Percentiles rank a stretch among this genome's conserved stretches.
Evolutionary conservation across 1,140 invertebrate genomes (phyloP).

Genomic region (Ylistrum balloti): DNA sequence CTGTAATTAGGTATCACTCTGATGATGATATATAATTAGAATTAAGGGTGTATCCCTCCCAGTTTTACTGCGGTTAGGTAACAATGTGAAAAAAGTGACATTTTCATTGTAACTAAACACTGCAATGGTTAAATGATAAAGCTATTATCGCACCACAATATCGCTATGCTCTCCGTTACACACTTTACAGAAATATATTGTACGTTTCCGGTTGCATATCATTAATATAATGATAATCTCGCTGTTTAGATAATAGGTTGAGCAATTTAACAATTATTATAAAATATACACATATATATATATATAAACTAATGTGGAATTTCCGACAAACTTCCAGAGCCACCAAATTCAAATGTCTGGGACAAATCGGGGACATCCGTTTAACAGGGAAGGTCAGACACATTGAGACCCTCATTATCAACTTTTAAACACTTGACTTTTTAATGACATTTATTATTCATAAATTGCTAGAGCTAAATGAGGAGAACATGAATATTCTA

Average conservation of each 20-base stretch:
- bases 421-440: slow-evolving; percentile 40
- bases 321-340: neutral
- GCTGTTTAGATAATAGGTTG: slow-evolving; percentile 34
- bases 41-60: neutral
- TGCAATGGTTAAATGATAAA: neutral
- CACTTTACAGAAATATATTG: neutral
- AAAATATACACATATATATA: slow-evolving; percentile 36
- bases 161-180: neutral
- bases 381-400: slow-evolving; percentile 8
- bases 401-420: slow-evolving; percentile 13
- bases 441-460: slow-evolving; percentile 36
- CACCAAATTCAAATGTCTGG: slow-evolving; percentile 18
- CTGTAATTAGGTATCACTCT: no score
- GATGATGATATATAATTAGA: neutral
- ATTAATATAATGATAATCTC: slow-evolving; percentile 30
- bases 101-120: neutral
- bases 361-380: slow-evolving; percentile 25
- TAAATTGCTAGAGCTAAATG: slow-evolving; percentile 29
- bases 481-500: slow-evolving; percentile 13
- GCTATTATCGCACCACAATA: neutral
- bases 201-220: slow-evolving; percentile 27
- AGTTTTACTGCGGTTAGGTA: neutral
- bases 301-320: slow-evolving; percentile 29
- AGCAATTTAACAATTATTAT: slow-evolving; percentile 33
- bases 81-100: slow-evolving; percentile 35